phyloP scores from a whole-genome alignment of 2,113 vertebrate species.

The Gulo gulo region DNA sequence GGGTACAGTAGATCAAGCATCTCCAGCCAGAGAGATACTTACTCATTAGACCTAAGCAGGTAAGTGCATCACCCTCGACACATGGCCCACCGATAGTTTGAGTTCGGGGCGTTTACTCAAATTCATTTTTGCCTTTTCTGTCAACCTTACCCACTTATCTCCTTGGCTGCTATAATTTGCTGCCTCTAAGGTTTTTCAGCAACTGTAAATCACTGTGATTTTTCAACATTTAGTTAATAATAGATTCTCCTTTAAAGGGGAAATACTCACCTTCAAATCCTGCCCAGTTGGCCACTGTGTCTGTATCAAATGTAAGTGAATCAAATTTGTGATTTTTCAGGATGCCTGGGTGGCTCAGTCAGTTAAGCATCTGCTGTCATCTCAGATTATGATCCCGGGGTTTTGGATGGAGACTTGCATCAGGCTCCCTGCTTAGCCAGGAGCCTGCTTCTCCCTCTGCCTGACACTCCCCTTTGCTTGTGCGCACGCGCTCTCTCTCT shows the following conservation, averaged over 20 bases:
- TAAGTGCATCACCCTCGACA: background rate
- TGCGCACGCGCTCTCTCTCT: too few relatives aligned
- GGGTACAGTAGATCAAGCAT: background rate
- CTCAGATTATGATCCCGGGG: background rate
- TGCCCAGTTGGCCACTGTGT: background rate
- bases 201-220: background rate
- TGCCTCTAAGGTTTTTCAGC: background rate
- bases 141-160: background rate
- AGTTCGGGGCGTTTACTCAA: background rate
- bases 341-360: background rate
- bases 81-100: background rate
- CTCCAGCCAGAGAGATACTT: background rate
- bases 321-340: background rate
- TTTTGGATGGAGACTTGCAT: background rate
- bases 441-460: background rate
- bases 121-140: background rate
- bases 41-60: background rate
- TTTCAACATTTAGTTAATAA: conserved; percentile 20
- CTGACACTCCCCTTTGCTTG: too few relatives aligned
- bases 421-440: background rate
- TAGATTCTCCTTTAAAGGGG: background rate
- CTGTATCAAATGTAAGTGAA: background rate
- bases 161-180: background rate
- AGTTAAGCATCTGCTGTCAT: background rate
- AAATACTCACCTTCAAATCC: background rate